Conservation (phyloP, 2,113 vertebrate genomes). For the Colius striatus region DNA sequence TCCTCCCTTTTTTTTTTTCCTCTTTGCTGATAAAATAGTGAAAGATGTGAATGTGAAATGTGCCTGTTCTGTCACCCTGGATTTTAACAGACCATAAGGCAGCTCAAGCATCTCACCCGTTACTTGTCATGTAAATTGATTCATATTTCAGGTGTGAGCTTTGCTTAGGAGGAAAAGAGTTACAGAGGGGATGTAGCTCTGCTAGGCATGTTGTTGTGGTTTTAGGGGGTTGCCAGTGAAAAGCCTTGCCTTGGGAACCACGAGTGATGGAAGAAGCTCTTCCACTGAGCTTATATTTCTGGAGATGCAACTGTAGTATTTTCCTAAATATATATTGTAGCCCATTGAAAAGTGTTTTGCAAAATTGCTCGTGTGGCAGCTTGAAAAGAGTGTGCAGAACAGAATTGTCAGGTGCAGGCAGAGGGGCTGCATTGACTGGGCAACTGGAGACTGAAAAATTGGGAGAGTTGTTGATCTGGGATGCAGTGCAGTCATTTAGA, state of each 20-base stretch:
- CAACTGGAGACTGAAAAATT: not conserved
- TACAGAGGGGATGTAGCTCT: not conserved
- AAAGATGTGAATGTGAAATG: not conserved
- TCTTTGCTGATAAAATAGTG: not conserved
- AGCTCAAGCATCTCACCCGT: fast-evolving
- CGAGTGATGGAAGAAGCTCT: not conserved
- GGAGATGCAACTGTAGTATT: not conserved
- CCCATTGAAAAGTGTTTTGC: not conserved
- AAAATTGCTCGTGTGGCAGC: not conserved
- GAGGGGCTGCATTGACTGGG: not conserved
- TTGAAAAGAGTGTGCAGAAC: not conserved
- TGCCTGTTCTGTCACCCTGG: not conserved
- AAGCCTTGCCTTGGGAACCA: not conserved
- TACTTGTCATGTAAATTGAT: not conserved
- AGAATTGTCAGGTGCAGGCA: not conserved
- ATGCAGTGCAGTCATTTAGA: not conserved
- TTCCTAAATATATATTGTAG: not conserved
- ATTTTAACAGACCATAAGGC: not conserved
- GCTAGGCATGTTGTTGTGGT: not conserved
- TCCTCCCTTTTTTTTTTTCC: no score
- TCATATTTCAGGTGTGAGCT: not conserved
- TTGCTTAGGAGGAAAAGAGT: not conserved
- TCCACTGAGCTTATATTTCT: not conserved
- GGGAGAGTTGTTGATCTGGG: not conserved
- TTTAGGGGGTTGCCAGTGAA: not conserved